phyloP scores from a whole-genome alignment of 2,888 invertebrate genomes.

The Plemyria rubiginata region DNA sequence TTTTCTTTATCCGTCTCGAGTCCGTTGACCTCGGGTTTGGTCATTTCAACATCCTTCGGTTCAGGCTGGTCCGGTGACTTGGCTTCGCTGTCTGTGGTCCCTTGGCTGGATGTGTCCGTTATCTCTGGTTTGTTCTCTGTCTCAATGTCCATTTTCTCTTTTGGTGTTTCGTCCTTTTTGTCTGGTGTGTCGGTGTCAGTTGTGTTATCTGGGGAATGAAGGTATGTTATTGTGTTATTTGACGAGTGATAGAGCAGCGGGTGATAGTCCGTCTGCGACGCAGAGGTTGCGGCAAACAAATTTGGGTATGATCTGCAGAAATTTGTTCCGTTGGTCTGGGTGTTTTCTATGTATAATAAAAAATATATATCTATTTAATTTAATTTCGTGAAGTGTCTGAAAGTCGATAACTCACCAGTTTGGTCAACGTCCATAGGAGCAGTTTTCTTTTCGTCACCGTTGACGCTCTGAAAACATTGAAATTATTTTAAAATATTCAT shows the following conservation, averaged over 20 bases:
- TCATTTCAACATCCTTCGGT: slow-evolving; percentile 30
- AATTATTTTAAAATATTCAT: neutral
- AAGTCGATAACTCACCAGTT: slow-evolving; percentile 58
- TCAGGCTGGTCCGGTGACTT: slow-evolving; percentile 43
- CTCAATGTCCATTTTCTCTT: slow-evolving; percentile 46
- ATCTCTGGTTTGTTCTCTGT: slow-evolving; percentile 58
- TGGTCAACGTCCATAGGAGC: slow-evolving; percentile 76
- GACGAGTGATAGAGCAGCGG: too few species aligned
- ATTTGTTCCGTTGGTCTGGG: too few species aligned
- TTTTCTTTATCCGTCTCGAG: slow-evolving; percentile 49
- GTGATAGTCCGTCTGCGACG: too few species aligned
- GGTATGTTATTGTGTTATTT: too few species aligned
- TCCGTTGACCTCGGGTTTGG: slow-evolving; percentile 57
- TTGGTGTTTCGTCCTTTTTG: slow-evolving; percentile 41
- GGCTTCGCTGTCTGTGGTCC: slow-evolving; percentile 53
- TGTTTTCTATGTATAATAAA: too few species aligned
- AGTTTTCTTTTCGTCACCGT: slow-evolving; percentile 74
- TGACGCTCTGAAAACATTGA: slow-evolving; percentile 68
- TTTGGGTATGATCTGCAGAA: too few species aligned
- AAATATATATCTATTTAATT: too few species aligned
- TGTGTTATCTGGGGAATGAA: slow-evolving; percentile 19
- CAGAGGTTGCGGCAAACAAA: too few species aligned
- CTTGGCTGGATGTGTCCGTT: slow-evolving; percentile 70
- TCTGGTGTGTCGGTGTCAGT: slow-evolving; percentile 29
- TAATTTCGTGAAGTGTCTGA: too few species aligned